A percentile compares a stretch with the other conserved stretches of the same genome.
Conservation (phyloP, 1,140 invertebrate genomes). For the Rhyacophila brunnea region DNA sequence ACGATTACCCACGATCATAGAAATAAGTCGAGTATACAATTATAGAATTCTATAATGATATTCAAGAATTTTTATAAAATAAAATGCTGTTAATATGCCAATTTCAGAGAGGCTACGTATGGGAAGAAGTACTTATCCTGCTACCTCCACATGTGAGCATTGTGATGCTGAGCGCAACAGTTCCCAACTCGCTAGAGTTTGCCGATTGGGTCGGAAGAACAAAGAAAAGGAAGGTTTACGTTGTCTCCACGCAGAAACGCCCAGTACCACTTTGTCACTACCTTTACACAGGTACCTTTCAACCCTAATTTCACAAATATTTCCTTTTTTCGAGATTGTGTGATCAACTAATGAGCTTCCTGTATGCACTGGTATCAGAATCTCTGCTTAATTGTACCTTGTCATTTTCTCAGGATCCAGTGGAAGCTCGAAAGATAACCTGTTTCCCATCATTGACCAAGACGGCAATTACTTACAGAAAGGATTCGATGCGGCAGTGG, state of each 20-base stretch:
- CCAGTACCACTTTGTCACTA: slow-evolving; percentile 96
- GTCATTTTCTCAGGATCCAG: slow-evolving; percentile 55
- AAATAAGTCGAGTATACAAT: no score
- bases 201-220: slow-evolving; percentile 96
- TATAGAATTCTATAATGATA: no score
- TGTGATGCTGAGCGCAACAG: slow-evolving; percentile 96
- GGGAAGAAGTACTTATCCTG: slow-evolving; percentile 98
- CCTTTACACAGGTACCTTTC: slow-evolving; percentile 75
- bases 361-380: no score
- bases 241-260: slow-evolving; percentile 90
- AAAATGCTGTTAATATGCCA: no score
- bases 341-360: no score
- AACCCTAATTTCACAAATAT: not conserved
- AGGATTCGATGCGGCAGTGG: slow-evolving; percentile 70
- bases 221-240: slow-evolving; percentile 90
- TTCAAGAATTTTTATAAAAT: no score
- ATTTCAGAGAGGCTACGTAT: slow-evolving; percentile 90
- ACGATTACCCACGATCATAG: no score
- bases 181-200: slow-evolving; percentile 95
- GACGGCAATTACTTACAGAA: slow-evolving; percentile 66
- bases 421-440: slow-evolving; percentile 77
- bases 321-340: no score
- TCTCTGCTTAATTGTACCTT: no score
- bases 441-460: slow-evolving; percentile 81
- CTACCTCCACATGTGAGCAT: slow-evolving; percentile 92